Base-by-base conservation (phyloP, 2,888 invertebrate genomes). In the Acronicta alni region DNA sequence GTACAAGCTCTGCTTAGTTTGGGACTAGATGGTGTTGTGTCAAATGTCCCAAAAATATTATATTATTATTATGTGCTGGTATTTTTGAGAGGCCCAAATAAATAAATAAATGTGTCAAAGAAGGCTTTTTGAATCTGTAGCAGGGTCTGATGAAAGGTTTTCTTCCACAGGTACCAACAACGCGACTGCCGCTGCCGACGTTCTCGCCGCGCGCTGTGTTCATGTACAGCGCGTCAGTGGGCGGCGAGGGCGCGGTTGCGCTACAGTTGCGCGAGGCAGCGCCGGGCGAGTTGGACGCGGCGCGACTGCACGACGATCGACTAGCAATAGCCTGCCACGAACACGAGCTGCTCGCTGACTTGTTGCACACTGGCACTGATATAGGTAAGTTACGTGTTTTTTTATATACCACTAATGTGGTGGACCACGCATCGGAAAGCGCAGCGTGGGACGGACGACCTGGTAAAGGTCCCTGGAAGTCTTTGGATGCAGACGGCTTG, bases 271-370 rank as follows among this genome's bases (percentile, higher is more conserved):
- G 96, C 35, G 96, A 96, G 79, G 95, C 95, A 30, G 95, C 89
- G 17, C 92, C 93, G 0, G 91, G 89, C 6, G 93, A 92, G 77
- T 84, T 92, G 56, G 95, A 95, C 57, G 83, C 82, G 14, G 80
- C 85, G 8, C 75, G 88, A 35, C 79, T 95, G 64, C 95, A 95
- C 80, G 95, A 96, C 78, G 96, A 96, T 76, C 95, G 96, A 78
- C 95, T 97, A 67, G 96, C 96, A 77, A 96, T 96, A 83, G 96
- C 97, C 72, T 97, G 97, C 90, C 96, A 96, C 84, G 97, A 97
- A 90, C 96, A 96, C 26, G 97, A 97, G 82, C 95, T 97, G 85
- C 93, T 97, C 57, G 96, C 96, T 46, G 97, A 97, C 87, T 94
- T 97, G 81, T 93, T 97, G 73, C 96, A 96, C 74, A 95, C 96